Percentiles rank a stretch among this genome's conserved stretches.
These are phyloP conservation scores for Stictonetta naevosa DNA, from an alignment of 2,113 vertebrate genomes.

Conservation along the genomic window DNA sequence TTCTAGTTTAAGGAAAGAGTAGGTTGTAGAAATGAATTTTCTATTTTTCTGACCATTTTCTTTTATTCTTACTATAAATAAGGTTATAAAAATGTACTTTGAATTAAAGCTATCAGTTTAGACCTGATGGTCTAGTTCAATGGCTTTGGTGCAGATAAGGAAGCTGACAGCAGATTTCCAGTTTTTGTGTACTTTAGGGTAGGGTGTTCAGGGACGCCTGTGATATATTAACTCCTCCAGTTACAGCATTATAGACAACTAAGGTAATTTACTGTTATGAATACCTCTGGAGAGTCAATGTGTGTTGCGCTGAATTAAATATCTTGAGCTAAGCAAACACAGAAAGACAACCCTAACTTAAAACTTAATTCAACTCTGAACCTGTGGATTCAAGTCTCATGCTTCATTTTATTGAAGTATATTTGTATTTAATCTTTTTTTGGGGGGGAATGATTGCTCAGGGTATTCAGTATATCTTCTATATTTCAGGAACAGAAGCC, in stretches of 20 bases:
- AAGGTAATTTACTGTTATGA: neutral
- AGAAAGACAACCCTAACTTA: neutral
- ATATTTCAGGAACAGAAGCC: neutral
- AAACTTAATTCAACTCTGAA: conserved; percentile 32
- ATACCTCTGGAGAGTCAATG: neutral
- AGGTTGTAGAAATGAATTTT: neutral
- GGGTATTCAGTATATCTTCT: neutral
- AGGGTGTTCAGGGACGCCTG: neutral
- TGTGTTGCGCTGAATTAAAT: conserved; percentile 28
- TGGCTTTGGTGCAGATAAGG: neutral
- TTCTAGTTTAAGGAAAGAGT: neutral
- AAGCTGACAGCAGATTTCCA: neutral
- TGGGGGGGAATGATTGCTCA: neutral
- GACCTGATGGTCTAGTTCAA: neutral
- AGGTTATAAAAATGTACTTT: neutral
- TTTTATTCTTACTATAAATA: neutral
- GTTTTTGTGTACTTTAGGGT: neutral
- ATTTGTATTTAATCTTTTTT: conserved; percentile 14
- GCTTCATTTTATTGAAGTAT: neutral
- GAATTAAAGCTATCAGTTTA: neutral
- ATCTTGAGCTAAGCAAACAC: conserved; percentile 27
- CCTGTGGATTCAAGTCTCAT: neutral
- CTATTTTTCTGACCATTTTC: neutral
- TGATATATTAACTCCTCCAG: neutral
- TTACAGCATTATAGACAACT: neutral